These are phyloP conservation scores for Drosophila ambigua DNA, from an alignment of 1,140 invertebrate genomes.

Conservation along the genomic window DNA sequence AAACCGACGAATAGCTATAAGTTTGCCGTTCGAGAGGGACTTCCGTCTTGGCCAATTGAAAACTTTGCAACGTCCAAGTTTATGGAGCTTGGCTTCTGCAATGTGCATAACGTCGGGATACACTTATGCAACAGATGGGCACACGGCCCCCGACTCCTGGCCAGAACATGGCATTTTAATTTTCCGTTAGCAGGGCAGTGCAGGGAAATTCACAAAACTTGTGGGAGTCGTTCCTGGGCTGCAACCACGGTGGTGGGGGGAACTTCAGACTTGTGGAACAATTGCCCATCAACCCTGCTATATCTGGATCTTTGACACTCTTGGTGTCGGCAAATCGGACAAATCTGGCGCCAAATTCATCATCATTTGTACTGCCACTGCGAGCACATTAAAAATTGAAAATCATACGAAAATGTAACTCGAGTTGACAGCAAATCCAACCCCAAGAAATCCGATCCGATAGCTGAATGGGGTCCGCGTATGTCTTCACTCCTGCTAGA, in stretches of 20 bases:
- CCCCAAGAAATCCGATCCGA: too few relatives aligned
- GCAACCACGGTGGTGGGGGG: neutral
- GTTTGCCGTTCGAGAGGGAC: constrained; percentile 24
- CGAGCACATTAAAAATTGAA: constrained; percentile 67
- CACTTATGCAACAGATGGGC: constrained; percentile 64
- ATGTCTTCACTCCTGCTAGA: neutral
- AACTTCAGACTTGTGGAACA: constrained; percentile 25
- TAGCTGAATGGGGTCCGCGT: too few relatives aligned
- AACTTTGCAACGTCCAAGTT: constrained; percentile 63
- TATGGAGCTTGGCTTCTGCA: constrained; percentile 64
- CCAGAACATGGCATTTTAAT: constrained; percentile 56
- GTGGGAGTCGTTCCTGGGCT: neutral
- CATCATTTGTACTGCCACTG: constrained; percentile 65
- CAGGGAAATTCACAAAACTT: constrained; percentile 28
- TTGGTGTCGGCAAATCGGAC: neutral
- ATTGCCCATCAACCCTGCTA: constrained; percentile 3
- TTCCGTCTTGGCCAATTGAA: constrained; percentile 21
- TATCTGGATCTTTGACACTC: constrained; percentile 30
- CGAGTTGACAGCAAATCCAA: constrained; percentile 8
- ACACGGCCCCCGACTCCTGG: neutral
- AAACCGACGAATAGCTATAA: constrained; percentile 41
- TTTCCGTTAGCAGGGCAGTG: constrained; percentile 60
- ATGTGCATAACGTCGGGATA: constrained; percentile 60
- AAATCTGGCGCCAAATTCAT: constrained; percentile 62
- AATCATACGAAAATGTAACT: constrained; percentile 63